Conservation (phyloP, 2,113 vertebrate species). For the Propithecus coquereli region DNA sequence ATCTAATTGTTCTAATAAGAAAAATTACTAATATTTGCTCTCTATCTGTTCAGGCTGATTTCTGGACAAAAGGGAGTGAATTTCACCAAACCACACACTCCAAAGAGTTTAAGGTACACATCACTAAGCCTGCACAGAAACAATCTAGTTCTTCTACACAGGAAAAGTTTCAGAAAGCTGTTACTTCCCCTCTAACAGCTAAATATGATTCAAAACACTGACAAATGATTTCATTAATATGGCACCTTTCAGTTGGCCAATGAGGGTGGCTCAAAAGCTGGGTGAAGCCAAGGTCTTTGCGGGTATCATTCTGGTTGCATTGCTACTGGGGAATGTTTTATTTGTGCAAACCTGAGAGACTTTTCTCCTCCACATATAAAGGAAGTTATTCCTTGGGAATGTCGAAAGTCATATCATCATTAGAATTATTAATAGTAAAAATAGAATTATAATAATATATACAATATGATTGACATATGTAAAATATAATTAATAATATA, state of each 20-base stretch:
- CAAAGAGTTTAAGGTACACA: neutral
- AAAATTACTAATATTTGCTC: neutral
- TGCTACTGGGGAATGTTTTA: slow-evolving; percentile 75
- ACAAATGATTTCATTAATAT: slow-evolving; percentile 74
- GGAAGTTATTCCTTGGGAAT: slow-evolving; percentile 80
- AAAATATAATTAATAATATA: slow-evolving; percentile 76
- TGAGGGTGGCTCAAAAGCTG: slow-evolving; percentile 76
- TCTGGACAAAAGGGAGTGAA: neutral
- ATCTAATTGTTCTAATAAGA: neutral
- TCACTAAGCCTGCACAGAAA: neutral
- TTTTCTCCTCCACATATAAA: slow-evolving; percentile 77
- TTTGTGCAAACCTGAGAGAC: slow-evolving; percentile 79
- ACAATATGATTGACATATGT: neutral
- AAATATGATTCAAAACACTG: slow-evolving; percentile 48
- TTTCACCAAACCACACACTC: neutral
- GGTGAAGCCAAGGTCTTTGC: slow-evolving; percentile 67
- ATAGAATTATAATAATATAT: neutral
- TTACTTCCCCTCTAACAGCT: slow-evolving; percentile 62
- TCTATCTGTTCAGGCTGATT: neutral
- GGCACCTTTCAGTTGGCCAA: slow-evolving; percentile 76
- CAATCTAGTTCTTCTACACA: neutral
- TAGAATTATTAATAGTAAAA: slow-evolving; percentile 58
- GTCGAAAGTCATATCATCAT: slow-evolving; percentile 79
- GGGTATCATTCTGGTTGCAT: slow-evolving; percentile 72
- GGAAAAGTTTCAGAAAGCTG: slow-evolving; percentile 63